These are phyloP conservation scores for Tylochromis polylepis DNA, from an alignment of 2,113 vertebrate species.

Conservation along the genomic window DNA sequence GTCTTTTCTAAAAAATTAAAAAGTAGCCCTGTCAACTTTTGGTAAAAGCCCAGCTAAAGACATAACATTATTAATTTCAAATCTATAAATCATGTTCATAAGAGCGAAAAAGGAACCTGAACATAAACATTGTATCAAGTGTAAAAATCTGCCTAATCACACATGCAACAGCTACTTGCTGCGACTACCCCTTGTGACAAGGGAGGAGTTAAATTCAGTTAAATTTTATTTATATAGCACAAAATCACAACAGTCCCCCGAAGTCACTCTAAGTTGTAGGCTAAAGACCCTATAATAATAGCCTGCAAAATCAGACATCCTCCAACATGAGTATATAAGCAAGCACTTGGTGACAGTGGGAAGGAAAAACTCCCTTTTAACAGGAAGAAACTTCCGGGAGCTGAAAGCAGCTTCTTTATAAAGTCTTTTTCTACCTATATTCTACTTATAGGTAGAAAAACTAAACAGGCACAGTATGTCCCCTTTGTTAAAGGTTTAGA, in stretches of 20 bases:
- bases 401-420: neutral
- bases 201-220: neutral
- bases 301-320: neutral
- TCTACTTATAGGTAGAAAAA: neutral
- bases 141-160: neutral
- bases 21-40: neutral
- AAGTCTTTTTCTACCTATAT: neutral
- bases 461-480: neutral
- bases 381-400: neutral
- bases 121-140: neutral
- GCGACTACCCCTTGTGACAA: neutral
- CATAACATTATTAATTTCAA: neutral
- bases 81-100: neutral
- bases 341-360: neutral
- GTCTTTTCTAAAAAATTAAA: slow-evolving; percentile 15
- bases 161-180: neutral
- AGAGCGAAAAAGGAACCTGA: neutral
- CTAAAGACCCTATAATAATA: neutral
- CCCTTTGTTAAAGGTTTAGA: neutral
- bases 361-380: neutral
- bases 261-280: neutral
- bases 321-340: neutral
- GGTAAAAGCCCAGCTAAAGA: neutral
- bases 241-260: neutral
- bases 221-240: neutral